A percentile compares a stretch with the other conserved stretches of the same genome.
These are phyloP conservation scores for Echeneis naucrates DNA, from an alignment of 2,797 vertebrate genomes.

Conservation along the genomic window DNA sequence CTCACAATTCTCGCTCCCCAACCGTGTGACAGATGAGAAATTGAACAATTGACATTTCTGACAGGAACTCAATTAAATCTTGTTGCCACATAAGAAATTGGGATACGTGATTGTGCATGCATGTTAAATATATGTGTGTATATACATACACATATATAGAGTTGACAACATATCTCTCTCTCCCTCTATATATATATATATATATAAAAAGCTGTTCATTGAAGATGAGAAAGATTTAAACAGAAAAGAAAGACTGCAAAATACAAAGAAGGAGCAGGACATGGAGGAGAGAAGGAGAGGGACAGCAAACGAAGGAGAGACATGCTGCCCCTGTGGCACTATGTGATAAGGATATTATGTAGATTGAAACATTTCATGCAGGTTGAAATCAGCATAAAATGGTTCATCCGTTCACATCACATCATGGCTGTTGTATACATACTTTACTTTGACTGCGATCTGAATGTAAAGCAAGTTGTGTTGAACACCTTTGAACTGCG, in stretches of 20 bases:
- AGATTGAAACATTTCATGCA: constrained; percentile 68
- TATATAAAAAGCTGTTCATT: too few species aligned
- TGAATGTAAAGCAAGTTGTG: constrained; percentile 42
- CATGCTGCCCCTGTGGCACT: constrained; percentile 62
- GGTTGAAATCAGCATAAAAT: constrained; percentile 71
- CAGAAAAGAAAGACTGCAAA: constrained; percentile 49
- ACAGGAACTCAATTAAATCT: constrained; percentile 75
- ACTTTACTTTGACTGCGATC: constrained; percentile 33
- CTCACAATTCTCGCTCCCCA: constrained; percentile 29
- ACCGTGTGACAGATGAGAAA: constrained; percentile 68
- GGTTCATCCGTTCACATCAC: constrained; percentile 57
- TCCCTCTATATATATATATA: too few species aligned
- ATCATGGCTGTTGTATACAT: constrained; percentile 56
- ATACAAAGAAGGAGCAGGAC: constrained; percentile 24
- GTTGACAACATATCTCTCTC: too few species aligned
- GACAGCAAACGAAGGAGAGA: constrained; percentile 43
- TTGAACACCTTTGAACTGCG: constrained; percentile 19
- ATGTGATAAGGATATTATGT: constrained; percentile 72
- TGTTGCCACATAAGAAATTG: constrained; percentile 23
- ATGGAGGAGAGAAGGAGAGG: constrained; percentile 20
- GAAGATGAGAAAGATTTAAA: constrained; percentile 2
- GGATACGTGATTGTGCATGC: constrained; percentile 6
- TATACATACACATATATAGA: too few species aligned
- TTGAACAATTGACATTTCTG: constrained; percentile 73
- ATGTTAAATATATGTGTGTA: too few species aligned